A percentile compares a stretch with the other conserved stretches of the same genome.
These are phyloP conservation scores for Gulo gulo DNA, from an alignment of 2,113 vertebrate genomes.

Conservation along the genomic window DNA sequence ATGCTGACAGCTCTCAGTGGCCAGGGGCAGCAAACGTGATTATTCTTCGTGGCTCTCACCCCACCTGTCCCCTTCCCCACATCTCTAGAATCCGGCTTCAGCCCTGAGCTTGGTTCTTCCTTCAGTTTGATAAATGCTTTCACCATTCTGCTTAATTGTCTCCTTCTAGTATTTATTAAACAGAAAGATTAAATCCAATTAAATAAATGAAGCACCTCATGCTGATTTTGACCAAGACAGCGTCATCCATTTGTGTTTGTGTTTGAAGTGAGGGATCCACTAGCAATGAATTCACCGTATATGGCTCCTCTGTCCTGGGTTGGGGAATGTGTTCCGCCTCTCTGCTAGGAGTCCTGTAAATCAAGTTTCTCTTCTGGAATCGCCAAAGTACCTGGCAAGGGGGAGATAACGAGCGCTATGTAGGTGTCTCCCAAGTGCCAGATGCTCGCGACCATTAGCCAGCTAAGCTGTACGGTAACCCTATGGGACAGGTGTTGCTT, in stretches of 20 bases:
- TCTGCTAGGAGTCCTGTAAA: not conserved
- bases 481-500: not conserved
- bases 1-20: not conserved
- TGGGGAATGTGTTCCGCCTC: not conserved
- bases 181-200: slow-evolving; percentile 77
- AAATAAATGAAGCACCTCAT: slow-evolving; percentile 60
- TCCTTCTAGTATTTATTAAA: slow-evolving; percentile 71
- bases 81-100: slow-evolving; percentile 52
- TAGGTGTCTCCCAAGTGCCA: fast-evolving
- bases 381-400: not conserved
- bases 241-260: slow-evolving; percentile 75
- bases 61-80: not conserved
- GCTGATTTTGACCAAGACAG: slow-evolving; percentile 47
- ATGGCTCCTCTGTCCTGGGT: fast-evolving
- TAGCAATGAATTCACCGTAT: not conserved
- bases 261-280: slow-evolving; percentile 53
- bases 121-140: slow-evolving; percentile 77
- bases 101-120: slow-evolving; percentile 68
- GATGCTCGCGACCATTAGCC: fast-evolving
- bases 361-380: not conserved
- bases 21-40: fast-evolving
- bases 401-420: too few species aligned
- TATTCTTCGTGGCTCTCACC: fast-evolving
- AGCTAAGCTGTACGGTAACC: not conserved
- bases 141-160: slow-evolving; percentile 76